Evolutionary conservation across 2,113 vertebrate genomes (phyloP).

Genomic region (Gyps fulvus): DNA sequence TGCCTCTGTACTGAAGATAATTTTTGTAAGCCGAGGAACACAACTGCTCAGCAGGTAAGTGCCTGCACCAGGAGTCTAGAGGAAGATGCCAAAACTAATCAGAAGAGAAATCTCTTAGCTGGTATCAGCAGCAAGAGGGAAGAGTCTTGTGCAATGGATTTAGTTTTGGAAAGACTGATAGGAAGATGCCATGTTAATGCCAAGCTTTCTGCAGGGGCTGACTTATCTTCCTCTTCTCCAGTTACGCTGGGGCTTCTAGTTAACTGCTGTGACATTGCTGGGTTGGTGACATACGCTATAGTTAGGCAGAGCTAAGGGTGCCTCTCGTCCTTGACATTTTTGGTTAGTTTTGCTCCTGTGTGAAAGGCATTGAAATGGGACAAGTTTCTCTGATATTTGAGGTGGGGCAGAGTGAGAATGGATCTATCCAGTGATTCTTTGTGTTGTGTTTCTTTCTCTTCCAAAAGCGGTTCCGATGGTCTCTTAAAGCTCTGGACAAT

Average conservation of each 20-base stretch:
- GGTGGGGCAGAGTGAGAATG: not conserved
- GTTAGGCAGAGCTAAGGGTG: not conserved
- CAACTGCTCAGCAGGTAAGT: constrained; percentile 90
- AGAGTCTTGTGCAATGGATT: not conserved
- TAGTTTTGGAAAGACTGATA: not conserved
- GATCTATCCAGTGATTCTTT: not conserved
- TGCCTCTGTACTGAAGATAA: constrained; percentile 91
- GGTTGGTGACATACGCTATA: rapidly evolving
- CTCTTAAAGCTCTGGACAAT: constrained; percentile 98
- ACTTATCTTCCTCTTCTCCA: not conserved
- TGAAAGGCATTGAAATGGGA: not conserved
- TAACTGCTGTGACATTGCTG: not conserved
- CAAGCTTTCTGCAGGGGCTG: not conserved
- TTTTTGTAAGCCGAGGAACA: constrained; percentile 90
- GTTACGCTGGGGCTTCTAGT: not conserved
- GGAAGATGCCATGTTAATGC: not conserved
- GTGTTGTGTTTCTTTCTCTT: not conserved
- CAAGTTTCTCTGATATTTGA: not conserved
- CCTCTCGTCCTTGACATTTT: not conserved
- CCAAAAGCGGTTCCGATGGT: constrained; percentile 87
- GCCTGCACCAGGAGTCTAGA: not conserved
- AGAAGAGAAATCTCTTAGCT: not conserved
- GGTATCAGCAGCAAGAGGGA: not conserved
- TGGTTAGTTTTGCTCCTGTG: not conserved
- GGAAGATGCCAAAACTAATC: not conserved